A percentile compares a stretch with the other conserved stretches of the same genome.
These are phyloP conservation scores for Ceratosolen solmsi DNA, from an alignment of 1,140 invertebrate species.

Conservation along the genomic window DNA sequence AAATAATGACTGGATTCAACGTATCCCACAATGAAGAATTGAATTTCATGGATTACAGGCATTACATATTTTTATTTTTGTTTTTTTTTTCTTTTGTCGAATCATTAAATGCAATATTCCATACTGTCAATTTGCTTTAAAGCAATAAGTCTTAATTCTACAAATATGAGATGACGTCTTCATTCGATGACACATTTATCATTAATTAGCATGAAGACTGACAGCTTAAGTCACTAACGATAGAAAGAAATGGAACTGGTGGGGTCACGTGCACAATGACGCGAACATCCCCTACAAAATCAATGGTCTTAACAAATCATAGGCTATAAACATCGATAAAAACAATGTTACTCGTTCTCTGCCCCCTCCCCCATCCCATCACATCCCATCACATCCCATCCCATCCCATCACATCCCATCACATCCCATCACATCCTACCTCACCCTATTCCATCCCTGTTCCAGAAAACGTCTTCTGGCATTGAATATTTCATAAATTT, in stretches of 20 bases:
- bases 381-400: no score
- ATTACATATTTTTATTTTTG: background rate
- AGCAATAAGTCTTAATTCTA: background rate
- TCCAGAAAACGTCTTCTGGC: background rate
- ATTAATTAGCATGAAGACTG: slow-evolving; percentile 26
- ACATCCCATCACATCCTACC: no score
- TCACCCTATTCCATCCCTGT: no score
- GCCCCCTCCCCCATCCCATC: no score
- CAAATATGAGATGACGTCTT: background rate
- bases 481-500: slow-evolving; percentile 19
- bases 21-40: no score
- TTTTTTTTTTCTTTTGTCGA: background rate
- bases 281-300: background rate
- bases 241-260: background rate
- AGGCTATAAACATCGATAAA: slow-evolving; percentile 27
- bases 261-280: background rate
- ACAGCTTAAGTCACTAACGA: background rate
- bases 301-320: slow-evolving; percentile 3
- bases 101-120: background rate
- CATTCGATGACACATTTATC: slow-evolving; percentile 6
- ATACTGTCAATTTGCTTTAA: background rate
- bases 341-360: no score
- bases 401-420: no score
- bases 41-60: no score
- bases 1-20: no score